Percentiles rank a stretch among this genome's conserved stretches.
phyloP scores from a whole-genome alignment of 2,888 invertebrate genomes.

The Eupithecia inturbata region DNA sequence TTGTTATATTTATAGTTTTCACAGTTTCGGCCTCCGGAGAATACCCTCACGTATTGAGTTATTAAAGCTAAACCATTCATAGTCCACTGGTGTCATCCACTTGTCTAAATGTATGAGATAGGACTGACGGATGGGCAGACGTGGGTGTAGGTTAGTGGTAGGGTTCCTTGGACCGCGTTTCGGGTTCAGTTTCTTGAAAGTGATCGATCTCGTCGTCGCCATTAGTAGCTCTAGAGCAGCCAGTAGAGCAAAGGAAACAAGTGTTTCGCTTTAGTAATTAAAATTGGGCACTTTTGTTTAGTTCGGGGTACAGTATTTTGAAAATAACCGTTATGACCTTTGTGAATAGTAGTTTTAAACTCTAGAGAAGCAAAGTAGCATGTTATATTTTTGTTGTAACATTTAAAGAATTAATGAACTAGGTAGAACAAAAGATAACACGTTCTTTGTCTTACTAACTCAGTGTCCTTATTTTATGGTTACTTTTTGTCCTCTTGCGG shows the following conservation, averaged over 20 bases:
- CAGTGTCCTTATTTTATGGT: too few relatives aligned
- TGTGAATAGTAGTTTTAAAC: neutral
- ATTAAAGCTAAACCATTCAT: slow-evolving; percentile 1
- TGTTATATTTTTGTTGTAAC: neutral
- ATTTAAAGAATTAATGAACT: too few relatives aligned
- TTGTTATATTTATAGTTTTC: slow-evolving; percentile 4
- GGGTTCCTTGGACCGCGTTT: neutral
- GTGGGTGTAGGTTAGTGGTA: neutral
- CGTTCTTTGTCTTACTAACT: too few relatives aligned
- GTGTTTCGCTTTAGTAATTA: neutral
- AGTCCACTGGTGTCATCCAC: slow-evolving; percentile 8
- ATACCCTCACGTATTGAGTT: neutral
- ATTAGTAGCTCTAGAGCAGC: neutral
- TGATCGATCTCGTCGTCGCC: neutral
- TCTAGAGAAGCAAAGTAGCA: neutral
- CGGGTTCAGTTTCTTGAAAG: neutral
- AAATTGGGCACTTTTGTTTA: neutral
- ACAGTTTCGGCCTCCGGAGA: neutral
- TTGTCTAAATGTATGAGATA: slow-evolving; percentile 11
- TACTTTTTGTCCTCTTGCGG: too few relatives aligned
- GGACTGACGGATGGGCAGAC: neutral
- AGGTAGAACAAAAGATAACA: too few relatives aligned
- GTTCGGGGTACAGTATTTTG: neutral
- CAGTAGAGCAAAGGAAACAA: neutral
- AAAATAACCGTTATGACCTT: neutral